Evolutionary conservation across 2,888 invertebrate genomes (phyloP), one percentile per base, ranked within the genome.

Genomic region (Tanaodytes sp.): DNA sequence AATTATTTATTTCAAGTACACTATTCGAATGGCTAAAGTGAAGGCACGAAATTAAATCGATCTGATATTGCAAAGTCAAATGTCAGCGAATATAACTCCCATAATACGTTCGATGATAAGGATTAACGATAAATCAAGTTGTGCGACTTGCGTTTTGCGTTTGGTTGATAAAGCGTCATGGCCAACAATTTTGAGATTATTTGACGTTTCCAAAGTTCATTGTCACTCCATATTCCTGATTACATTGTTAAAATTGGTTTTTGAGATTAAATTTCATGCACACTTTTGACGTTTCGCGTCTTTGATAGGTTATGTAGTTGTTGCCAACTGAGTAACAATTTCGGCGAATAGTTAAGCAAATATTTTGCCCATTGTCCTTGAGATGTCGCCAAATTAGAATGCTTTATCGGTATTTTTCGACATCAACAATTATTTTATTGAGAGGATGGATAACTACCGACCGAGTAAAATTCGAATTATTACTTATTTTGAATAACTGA

Each of bases 51-150:
- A 20, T 66, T 48, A 15, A 42, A 36, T 36, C 36, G 11, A 2
- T 31, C 48, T 49, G 67, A 67, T 67, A 67, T 8, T 39, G 40
- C 2, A 49, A 46, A 61, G 67, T 67, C 67, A 61, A 55, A 67
- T 67, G 67, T 67, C 67, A 67, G 54, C 5, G 43, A 55, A 48
- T 55, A 63, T 19, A 40, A 46, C 63, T 63, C 33, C 62, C 33
- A 54, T 46, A 40, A 33, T 55, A 49, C 27, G 42, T 49, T 40
- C 14, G 40, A 12, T 19, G 63, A 63, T 63, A 63, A 62, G 31
- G n/a, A 30, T 37, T 30, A 27, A 30, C 16, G 62, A 62, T 62
- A 62, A 54, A 14, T 33, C 9, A 9, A 49, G 33, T 51, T 23
- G 37, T 54, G 52, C 39, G 33, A 54, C 45, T 46, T 14, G 46